Conservation (phyloP, 1,140 invertebrate genomes). For the Dendroctonus ponderosae region DNA sequence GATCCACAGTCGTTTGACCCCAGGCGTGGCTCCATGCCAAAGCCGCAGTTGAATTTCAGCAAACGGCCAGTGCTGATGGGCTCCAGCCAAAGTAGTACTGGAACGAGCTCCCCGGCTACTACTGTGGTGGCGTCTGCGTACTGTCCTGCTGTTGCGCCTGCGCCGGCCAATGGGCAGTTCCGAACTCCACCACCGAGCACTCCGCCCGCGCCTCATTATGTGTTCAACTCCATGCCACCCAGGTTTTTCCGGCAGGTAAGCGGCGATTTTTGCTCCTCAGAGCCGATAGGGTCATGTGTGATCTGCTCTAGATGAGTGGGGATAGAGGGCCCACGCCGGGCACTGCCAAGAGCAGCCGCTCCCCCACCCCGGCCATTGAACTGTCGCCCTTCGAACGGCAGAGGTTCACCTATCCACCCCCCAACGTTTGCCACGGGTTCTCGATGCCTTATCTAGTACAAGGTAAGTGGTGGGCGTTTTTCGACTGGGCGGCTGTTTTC, state of each 20-base stretch:
- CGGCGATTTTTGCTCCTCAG: neutral
- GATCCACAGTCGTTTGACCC: conserved; percentile 20
- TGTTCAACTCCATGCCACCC: conserved; percentile 35
- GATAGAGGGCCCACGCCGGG: conserved; percentile 45
- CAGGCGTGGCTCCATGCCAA: conserved; percentile 19
- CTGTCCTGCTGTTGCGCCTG: conserved; percentile 28
- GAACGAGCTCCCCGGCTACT: conserved; percentile 47
- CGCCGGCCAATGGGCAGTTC: conserved; percentile 19
- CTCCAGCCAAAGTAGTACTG: conserved; percentile 47
- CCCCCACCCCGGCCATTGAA: conserved; percentile 48
- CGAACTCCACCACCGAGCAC: conserved; percentile 45
- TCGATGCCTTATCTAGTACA: conserved; percentile 48
- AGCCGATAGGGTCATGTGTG: neutral
- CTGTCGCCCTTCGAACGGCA: conserved; percentile 41
- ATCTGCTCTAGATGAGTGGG: conserved; percentile 42
- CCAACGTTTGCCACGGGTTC: conserved; percentile 46
- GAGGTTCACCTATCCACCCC: conserved; percentile 41
- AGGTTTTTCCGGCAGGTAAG: conserved; percentile 45
- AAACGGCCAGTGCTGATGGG: conserved; percentile 33
- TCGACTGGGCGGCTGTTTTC: neutral
- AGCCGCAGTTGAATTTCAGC: conserved; percentile 12
- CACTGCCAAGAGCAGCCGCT: conserved; percentile 46
- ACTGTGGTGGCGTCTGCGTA: conserved; percentile 44
- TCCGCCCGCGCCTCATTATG: conserved; percentile 41
- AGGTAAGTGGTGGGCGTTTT: conserved; percentile 41